These are phyloP conservation scores for Lasioglossum marginatum DNA, from an alignment of 2,888 invertebrate genomes.

Conservation along the genomic window DNA sequence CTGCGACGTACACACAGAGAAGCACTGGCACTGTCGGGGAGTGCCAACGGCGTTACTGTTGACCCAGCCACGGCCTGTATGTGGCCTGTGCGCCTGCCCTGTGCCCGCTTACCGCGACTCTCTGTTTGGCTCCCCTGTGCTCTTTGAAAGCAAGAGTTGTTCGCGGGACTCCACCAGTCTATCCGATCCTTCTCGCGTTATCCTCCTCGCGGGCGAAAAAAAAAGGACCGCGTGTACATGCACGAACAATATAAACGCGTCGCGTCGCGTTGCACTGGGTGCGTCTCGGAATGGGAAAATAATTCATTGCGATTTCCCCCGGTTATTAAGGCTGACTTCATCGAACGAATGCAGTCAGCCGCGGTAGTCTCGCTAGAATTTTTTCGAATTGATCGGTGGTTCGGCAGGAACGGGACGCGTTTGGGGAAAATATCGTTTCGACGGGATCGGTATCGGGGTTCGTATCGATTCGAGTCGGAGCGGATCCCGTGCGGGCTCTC, in stretches of 20 bases:
- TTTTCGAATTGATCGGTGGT: neutral
- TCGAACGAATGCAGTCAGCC: neutral
- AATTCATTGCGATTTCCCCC: neutral
- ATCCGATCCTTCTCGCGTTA: constrained; percentile 51
- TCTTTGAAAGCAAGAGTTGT: constrained; percentile 79
- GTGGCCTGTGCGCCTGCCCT: constrained; percentile 66
- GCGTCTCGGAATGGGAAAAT: neutral
- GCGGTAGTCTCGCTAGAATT: neutral
- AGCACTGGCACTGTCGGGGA: constrained; percentile 77
- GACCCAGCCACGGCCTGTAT: constrained; percentile 77
- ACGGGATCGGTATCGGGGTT: neutral
- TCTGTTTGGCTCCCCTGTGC: constrained; percentile 64
- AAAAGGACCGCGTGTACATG: neutral
- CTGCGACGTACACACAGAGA: constrained; percentile 67
- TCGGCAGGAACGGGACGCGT: neutral
- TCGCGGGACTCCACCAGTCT: constrained; percentile 40
- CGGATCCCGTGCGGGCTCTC: constrained; percentile 30
- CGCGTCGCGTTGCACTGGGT: neutral
- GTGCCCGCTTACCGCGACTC: constrained; percentile 65
- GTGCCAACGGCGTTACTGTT: constrained; percentile 84
- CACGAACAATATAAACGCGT: neutral
- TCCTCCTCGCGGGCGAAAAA: constrained; percentile 1
- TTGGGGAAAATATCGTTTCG: neutral
- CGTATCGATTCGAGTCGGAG: constrained; percentile 26
- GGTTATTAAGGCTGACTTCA: neutral